These are phyloP conservation scores for Aplochiton taeniatus DNA, from an alignment of 2,797 vertebrate genomes.

Conservation along the genomic window DNA sequence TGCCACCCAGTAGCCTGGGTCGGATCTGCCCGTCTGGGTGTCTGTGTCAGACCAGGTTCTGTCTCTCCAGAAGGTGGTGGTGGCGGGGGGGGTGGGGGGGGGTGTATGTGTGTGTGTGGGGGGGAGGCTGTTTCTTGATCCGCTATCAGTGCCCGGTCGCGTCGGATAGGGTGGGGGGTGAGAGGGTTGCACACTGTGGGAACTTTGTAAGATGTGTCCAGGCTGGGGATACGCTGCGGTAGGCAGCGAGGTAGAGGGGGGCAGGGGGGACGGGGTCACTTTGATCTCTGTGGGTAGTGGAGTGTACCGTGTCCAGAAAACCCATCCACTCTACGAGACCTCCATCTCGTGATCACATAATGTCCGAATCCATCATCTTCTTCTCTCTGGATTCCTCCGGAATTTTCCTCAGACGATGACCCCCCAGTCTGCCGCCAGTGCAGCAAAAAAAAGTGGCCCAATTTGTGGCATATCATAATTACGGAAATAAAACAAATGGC, in stretches of 20 bases:
- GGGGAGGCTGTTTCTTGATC: slow-evolving; percentile 30
- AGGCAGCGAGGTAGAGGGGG: slow-evolving; percentile 39
- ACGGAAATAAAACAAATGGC: too few relatives aligned
- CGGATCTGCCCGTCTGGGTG: slow-evolving; percentile 26
- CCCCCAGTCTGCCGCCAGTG: too few relatives aligned
- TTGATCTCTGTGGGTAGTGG: slow-evolving; percentile 72
- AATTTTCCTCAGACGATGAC: slow-evolving; percentile 4
- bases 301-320: slow-evolving; percentile 80
- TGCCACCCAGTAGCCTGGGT: too few relatives aligned
- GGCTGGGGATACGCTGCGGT: slow-evolving; percentile 69
- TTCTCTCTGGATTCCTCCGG: background rate
- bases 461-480: background rate
- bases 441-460: slow-evolving; percentile 54
- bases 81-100: slow-evolving; percentile 41
- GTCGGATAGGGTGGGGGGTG: too few relatives aligned
- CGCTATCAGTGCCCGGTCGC: slow-evolving; percentile 73
- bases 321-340: slow-evolving; percentile 66
- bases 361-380: slow-evolving; percentile 54
- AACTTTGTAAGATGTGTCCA: slow-evolving; percentile 67
- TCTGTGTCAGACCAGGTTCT: slow-evolving; percentile 44
- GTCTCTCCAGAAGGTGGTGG: slow-evolving; percentile 50
- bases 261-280: slow-evolving; percentile 43
- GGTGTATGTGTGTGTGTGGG: too few relatives aligned
- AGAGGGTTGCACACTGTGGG: slow-evolving; percentile 72
- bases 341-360: slow-evolving; percentile 52